phyloP scores from a whole-genome alignment of 2,113 vertebrate genomes.

The Zosterops lateralis region DNA sequence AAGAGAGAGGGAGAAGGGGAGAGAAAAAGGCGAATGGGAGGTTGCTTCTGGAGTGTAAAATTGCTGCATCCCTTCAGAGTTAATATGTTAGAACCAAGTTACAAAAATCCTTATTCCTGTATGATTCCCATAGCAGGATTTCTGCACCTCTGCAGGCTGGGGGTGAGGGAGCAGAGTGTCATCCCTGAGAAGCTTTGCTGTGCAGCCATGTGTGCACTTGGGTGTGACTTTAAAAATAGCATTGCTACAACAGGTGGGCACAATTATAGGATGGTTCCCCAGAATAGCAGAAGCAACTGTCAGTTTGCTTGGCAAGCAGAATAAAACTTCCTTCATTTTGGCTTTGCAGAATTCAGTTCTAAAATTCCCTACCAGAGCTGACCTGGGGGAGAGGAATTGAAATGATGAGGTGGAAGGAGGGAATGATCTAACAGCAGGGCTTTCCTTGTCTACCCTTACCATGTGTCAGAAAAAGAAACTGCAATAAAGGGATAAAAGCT shows the following conservation, averaged over 20 bases:
- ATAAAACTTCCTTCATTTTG: neutral
- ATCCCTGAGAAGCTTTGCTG: neutral
- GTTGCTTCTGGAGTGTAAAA: neutral
- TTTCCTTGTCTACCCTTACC: neutral
- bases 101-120: neutral
- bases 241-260: slow-evolving; percentile 35
- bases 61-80: neutral
- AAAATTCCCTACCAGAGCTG: neutral
- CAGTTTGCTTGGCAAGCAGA: slow-evolving; percentile 14
- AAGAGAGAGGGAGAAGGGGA: neutral
- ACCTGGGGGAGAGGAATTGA: neutral
- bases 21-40: neutral
- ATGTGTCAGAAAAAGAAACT: neutral
- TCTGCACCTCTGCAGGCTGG: neutral
- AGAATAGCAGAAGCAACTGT: slow-evolving; percentile 49
- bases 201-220: neutral
- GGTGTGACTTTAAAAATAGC: slow-evolving; percentile 30
- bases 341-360: neutral
- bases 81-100: neutral
- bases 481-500: neutral
- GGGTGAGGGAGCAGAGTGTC: neutral
- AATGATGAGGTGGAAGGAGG: neutral
- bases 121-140: neutral
- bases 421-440: neutral
- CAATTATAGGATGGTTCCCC: neutral